Conservation (phyloP, 2,888 invertebrate genomes). For the Beris chalybata region DNA sequence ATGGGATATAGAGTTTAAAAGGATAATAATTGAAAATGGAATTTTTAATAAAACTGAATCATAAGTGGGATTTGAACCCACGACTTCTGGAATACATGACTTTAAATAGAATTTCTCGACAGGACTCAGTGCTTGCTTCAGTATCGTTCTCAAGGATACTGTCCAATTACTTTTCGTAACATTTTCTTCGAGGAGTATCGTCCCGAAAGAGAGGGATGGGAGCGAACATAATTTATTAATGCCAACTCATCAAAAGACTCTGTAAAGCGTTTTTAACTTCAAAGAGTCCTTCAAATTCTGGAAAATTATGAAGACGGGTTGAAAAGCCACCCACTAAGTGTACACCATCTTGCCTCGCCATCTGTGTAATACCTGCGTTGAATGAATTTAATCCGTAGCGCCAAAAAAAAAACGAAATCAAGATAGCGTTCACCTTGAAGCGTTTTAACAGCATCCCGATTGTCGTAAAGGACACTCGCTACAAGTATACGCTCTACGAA, state of each 20-base stretch:
- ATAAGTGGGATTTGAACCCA: too few species aligned
- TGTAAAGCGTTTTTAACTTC: neutral
- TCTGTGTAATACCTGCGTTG: neutral
- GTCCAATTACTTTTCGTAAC: too few species aligned
- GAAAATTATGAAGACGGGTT: too few species aligned
- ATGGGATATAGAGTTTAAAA: too few species aligned
- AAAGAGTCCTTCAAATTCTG: neutral
- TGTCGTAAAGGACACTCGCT: neutral
- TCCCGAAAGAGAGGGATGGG: too few species aligned
- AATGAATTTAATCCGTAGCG: conserved; percentile 2
- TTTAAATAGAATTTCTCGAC: too few species aligned
- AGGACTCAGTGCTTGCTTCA: too few species aligned
- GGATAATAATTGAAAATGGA: too few species aligned
- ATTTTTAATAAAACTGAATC: too few species aligned
- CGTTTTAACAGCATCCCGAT: neutral
- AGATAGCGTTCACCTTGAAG: conserved; percentile 1
- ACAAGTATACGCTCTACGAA: neutral
- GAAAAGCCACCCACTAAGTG: too few species aligned
- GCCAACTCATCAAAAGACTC: neutral
- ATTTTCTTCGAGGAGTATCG: too few species aligned
- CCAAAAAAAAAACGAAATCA: neutral
- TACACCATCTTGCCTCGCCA: neutral
- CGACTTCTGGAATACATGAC: too few species aligned
- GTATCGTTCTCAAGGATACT: neutral
- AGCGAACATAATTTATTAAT: conserved; percentile 10